Base-by-base conservation (phyloP, 2,888 invertebrate genomes). In the Scaptomyza tumidula region DNA sequence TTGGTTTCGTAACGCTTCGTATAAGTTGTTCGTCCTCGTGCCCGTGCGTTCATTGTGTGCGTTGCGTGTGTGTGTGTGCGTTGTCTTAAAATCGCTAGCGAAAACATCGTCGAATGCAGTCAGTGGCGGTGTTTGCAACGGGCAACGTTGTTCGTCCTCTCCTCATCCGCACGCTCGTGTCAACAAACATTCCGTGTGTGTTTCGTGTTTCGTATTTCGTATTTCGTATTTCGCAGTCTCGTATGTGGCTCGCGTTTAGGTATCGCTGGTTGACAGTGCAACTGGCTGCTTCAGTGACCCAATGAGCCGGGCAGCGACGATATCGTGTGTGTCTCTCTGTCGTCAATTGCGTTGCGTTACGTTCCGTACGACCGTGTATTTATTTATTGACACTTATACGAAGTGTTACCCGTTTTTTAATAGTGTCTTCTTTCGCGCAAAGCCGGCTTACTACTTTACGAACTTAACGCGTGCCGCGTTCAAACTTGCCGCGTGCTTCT, bases 81-180 rank as follows among this genome's bases (percentile, higher is more conserved):
- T 68, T 72, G 14, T 62, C 62, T 78, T 86, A 83, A 83, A 87
- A 71, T 82, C 66, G 66, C 65, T 27, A 64, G 71, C 70, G 75
- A 80, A 78, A 88, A 73, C 75, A 84, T 63, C 55, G 61, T 56
- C 75, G 81, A 75, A 74, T 85, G 85, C 85, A 85, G 85, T 85
- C 88, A 71, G 77, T 81, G 79, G 81, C 85, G 85, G 85, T 77
- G 78, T 85, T 75, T 88, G 81, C 88, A 88, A 68, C 79, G 80
- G 68, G 67, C 74, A 84, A 88, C 84, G 86, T 77, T 77, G 64
- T 68, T 68, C 64, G 54, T 66, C 19, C 19, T 19, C 19, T 19
- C 19, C 58, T 60, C 60, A 16, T 41, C 61, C 61, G 61, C 60
- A 44, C 19, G 59, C 33, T 45, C 31, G 14, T 43, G 16, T 45